phyloP scores from a whole-genome alignment of 2,113 vertebrate genomes.

The Lonchura striata region DNA sequence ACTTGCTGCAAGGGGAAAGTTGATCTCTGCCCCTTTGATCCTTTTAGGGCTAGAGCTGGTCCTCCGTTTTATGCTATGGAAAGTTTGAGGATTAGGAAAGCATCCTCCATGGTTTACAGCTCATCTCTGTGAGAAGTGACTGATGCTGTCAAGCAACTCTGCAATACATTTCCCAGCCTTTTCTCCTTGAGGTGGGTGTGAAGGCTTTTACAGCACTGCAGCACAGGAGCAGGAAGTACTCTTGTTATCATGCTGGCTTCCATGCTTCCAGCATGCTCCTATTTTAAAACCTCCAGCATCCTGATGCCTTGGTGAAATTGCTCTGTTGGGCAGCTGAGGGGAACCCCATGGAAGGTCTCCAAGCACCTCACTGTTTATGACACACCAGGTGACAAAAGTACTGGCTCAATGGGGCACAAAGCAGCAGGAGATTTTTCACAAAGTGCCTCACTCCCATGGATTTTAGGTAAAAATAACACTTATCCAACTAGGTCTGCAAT shows the following conservation, averaged over 20 bases:
- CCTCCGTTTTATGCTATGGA: neutral
- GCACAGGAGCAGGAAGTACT: neutral
- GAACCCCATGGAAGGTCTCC: fast-evolving
- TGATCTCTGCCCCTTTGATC: slow-evolving; percentile 5
- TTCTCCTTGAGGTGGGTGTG: neutral
- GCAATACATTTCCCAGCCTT: neutral
- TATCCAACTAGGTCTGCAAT: neutral
- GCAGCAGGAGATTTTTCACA: neutral
- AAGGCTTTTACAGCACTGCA: neutral
- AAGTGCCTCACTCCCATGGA: neutral
- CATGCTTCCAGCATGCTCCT: fast-evolving
- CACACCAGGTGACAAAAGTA: neutral
- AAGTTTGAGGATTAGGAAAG: neutral
- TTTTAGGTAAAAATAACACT: neutral
- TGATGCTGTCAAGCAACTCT: neutral
- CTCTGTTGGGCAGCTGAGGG: neutral
- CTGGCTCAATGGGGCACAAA: neutral
- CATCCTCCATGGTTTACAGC: neutral
- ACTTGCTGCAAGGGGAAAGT: neutral
- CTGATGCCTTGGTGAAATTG: neutral
- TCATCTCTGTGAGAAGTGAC: neutral
- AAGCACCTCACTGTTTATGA: fast-evolving
- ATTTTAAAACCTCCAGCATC: neutral
- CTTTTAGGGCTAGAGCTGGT: neutral
- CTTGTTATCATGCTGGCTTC: neutral